Base-by-base conservation (phyloP, 2,888 invertebrate species). In the Aspidiotus destructor region DNA sequence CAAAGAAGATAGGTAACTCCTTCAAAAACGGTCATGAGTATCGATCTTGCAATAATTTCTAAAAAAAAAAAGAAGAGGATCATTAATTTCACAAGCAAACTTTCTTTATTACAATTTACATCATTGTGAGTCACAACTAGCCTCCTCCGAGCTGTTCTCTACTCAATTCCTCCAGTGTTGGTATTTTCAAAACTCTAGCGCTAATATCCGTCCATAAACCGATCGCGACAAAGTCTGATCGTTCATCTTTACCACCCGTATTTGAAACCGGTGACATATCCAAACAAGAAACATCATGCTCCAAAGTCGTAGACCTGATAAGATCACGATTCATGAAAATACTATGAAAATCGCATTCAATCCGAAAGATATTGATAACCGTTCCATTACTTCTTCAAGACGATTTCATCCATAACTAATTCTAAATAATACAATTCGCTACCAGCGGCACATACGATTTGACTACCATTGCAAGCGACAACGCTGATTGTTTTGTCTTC, bases 131-230 rank as follows among this genome's bases (percentile, higher is more conserved):
- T 48, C 48, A 58, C 17, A n/a, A 72, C 72, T 72, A 75, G 87
- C 88, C 87, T 74, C 96, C 96, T 44, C 91, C 88, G 1, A 97
- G 80, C 75, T 87, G 85, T 79, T 97, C 95, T 41, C 88, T 89
- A 76, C 91, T 89, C 67, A 94, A 82, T 74, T 88, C 86, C 69
- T 84, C 83, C 64, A 98, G 81, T 69, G 84, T 82, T 0, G 97
- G 96, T 71, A 98, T 77, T 11, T 85, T 83, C 41, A 97, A 80
- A 71, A 97, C 85, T 11, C 93, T 82, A 44, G 93, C 92, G 0
- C 94, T 94, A 74, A 97, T 95, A 76, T 98, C 96, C 0, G 93
- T 96, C 99, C 99, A 99, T 60, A 98, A 80, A 0, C 97, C 97
- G 10, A 97, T 92, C 15, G 94, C 94, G 52, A 92, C 87, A 70